Percentiles rank a stretch among this genome's conserved stretches.
phyloP scores from a whole-genome alignment of 37 sponge, comb jelly and placozoan species.

The Halisarca cf. caerulea region DNA sequence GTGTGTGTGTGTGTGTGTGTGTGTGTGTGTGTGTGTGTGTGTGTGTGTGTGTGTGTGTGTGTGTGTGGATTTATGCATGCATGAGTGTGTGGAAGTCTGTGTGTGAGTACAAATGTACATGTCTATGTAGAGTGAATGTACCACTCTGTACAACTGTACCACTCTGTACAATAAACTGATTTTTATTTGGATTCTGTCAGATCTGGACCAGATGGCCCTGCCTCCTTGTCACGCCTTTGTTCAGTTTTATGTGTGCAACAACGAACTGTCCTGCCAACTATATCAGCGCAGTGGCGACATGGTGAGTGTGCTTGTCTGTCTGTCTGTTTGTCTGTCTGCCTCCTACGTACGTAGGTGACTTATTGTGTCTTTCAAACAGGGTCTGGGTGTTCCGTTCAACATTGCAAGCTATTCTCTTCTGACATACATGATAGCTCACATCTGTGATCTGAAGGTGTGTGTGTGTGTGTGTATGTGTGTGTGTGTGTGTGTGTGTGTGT shows the following conservation, averaged over 20 bases:
- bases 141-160: too few relatives aligned
- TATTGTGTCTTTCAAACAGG: slow-evolving; percentile 47
- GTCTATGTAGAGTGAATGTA: too few relatives aligned
- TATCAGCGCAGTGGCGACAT: slow-evolving; percentile 95
- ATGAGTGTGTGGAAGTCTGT: not conserved
- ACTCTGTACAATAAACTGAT: not conserved
- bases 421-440: slow-evolving; percentile 97
- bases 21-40: slow-evolving; percentile 39
- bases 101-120: not conserved
- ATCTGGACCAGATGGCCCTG: slow-evolving; percentile 88
- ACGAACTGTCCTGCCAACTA: slow-evolving; percentile 94
- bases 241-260: slow-evolving; percentile 95
- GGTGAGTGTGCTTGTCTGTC: slow-evolving; percentile 45
- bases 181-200: slow-evolving; percentile 10
- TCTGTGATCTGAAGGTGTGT: slow-evolving; percentile 80
- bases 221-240: slow-evolving; percentile 96
- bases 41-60: slow-evolving; percentile 44
- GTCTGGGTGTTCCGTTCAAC: slow-evolving; percentile 98
- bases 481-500: slow-evolving; percentile 43
- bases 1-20: slow-evolving; percentile 3
- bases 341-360: not conserved
- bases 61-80: not conserved
- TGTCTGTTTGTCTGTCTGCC: slow-evolving; percentile 10
- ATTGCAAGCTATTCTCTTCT: slow-evolving; percentile 95
- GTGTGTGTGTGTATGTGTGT: slow-evolving; percentile 36